Conservation (phyloP, 2,797 vertebrate genomes). For the Micrastur ruficollis region DNA sequence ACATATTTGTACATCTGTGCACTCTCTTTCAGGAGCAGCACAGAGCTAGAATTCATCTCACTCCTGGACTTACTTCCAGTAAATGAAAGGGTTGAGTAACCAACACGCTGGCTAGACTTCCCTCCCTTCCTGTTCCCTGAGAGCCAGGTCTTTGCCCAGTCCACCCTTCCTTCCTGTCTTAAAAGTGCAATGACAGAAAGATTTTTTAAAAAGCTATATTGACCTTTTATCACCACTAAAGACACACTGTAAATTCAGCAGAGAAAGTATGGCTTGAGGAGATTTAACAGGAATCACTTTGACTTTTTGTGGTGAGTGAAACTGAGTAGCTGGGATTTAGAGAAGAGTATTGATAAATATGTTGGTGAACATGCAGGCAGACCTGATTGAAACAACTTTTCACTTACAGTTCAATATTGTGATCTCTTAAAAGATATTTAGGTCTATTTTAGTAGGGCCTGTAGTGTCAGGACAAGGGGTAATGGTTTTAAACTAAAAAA, state of each 20-base stretch:
- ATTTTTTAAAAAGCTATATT: conserved; percentile 16
- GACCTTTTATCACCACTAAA: conserved; percentile 64
- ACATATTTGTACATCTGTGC: conserved; percentile 83
- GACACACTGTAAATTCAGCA: conserved; percentile 16
- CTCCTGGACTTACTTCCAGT: conserved; percentile 74
- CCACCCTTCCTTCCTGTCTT: conserved; percentile 88
- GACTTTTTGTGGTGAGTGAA: conserved; percentile 12
- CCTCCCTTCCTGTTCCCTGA: conserved; percentile 90
- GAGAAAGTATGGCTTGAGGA: not conserved
- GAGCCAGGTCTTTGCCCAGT: conserved; percentile 76
- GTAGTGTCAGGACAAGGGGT: not conserved
- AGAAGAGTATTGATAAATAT: not conserved
- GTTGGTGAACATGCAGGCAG: not conserved
- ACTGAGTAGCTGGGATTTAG: not conserved
- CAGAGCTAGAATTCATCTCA: conserved; percentile 92
- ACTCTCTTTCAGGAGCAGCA: conserved; percentile 81
- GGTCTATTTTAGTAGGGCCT: not conserved
- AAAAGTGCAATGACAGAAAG: conserved; percentile 66
- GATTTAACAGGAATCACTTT: conserved; percentile 33
- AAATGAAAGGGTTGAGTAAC: conserved; percentile 90
- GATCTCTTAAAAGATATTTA: not conserved
- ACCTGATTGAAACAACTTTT: not conserved
- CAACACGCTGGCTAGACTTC: conserved; percentile 77
- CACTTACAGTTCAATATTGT: not conserved
- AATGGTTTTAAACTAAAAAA: not conserved